Evolutionary conservation across 2,113 vertebrate genomes (phyloP), one percentile per base, ranked within the genome.

Genomic region (Salvelinus fontinalis): DNA sequence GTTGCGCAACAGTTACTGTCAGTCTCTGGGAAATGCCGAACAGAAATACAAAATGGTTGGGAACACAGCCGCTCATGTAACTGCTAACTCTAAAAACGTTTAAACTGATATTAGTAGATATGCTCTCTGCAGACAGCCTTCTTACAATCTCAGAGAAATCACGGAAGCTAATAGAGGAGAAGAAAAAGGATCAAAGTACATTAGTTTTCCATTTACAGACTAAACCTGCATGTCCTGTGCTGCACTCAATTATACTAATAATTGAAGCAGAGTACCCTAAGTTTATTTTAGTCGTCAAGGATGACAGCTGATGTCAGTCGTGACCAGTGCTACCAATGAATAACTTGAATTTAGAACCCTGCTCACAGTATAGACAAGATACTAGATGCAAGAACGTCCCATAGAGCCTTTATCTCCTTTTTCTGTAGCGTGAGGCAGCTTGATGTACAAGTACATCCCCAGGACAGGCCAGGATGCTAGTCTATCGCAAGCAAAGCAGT

Each of bases 11-110:
- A 76, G 51, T 54, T 54, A 54, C 12, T 16, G 14, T 54, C 16
- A 54, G 49, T 76, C 77, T 79, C 68, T 68, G 48, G 79, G 74
- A 79, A 75, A 71, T 65, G 75, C 76, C 70, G 57, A 22, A 60
- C 51, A 66, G 44, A 81, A 80, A 77, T 68, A 34, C 60, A 73
- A 26, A 57, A 27, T 48, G 34, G 16, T 7, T 54, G 24, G 78
- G 62, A 72, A 57, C 71, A 57, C 74, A 44, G 48, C 59, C 51
- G 73, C 39, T 79, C 54, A 51, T 79, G 78, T 81, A 82, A 65
- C 62, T 74, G 20, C 44, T 79, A 66, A 67, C 69, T 78, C 71
- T 54, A 70, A 74, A 77, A 26, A 78, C 72, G 75, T 31, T 68
- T 24, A 64, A 75, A 65, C 29, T 64, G 64, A 31, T 44, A 29